phyloP scores from a whole-genome alignment of 2,888 invertebrate genomes.

The Macrophya alboannulata region DNA sequence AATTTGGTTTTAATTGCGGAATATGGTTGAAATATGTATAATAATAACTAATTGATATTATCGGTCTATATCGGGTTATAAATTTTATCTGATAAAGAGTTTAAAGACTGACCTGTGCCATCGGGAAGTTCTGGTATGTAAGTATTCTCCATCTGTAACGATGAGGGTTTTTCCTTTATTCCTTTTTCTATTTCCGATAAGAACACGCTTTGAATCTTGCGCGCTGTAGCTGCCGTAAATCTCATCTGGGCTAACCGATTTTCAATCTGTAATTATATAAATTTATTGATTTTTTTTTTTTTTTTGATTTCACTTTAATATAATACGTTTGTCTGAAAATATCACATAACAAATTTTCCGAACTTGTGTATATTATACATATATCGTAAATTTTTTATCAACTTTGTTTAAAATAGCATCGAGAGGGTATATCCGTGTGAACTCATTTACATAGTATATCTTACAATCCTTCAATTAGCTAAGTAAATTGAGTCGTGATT shows the following conservation, averaged over 20 bases:
- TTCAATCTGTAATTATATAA: conserved; percentile 70
- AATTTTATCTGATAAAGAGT: background rate
- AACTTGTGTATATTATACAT: too few species aligned
- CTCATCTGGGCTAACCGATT: conserved; percentile 73
- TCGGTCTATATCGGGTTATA: background rate
- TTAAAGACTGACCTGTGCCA: conserved; percentile 83
- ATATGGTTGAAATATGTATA: background rate
- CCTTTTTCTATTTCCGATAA: conserved; percentile 85
- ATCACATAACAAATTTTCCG: too few species aligned
- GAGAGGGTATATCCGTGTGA: too few species aligned
- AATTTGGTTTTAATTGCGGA: background rate
- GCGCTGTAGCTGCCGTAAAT: conserved; percentile 80
- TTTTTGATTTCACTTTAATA: too few species aligned
- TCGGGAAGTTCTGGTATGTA: conserved; percentile 88
- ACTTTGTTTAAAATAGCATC: too few species aligned
- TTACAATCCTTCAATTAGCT: background rate
- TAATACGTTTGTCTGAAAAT: too few species aligned
- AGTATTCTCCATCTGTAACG: conserved; percentile 90
- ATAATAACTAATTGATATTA: background rate
- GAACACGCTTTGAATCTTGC: conserved; percentile 83
- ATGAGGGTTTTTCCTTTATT: conserved; percentile 84
- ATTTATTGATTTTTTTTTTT: background rate
- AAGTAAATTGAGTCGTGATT: background rate
- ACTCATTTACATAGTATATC: background rate
- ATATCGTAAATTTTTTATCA: too few species aligned